Evolutionary conservation across 2,797 vertebrate genomes (phyloP).

Genomic region (Lagocephalus sceleratus): DNA sequence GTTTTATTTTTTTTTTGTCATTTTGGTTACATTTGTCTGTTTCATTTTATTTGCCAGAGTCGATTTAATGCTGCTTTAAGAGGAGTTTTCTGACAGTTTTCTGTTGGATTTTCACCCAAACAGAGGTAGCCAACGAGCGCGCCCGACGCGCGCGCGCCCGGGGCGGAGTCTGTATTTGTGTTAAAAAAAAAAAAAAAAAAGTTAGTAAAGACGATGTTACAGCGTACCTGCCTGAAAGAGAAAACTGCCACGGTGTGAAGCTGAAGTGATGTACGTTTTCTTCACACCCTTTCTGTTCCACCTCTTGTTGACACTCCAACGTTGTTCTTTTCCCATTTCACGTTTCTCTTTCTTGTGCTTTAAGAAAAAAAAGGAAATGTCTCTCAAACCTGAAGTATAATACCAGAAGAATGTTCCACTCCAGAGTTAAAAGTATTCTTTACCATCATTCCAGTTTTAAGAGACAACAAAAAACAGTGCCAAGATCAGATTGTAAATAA

Average conservation of each 20-base stretch:
- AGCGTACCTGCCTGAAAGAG: conserved; percentile 63
- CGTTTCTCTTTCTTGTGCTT: conserved; percentile 50
- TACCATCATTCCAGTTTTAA: conserved; percentile 70
- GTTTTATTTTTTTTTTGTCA: neutral
- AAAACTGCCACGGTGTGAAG: conserved; percentile 69
- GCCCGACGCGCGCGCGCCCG: conserved; percentile 17
- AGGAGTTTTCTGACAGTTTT: conserved; percentile 26
- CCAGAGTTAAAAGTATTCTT: conserved; percentile 66
- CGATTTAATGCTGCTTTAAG: conserved; percentile 69
- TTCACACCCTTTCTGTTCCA: conserved; percentile 56
- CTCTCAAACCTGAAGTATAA: conserved; percentile 54
- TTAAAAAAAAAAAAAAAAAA: conserved; percentile 14
- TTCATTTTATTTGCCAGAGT: conserved; percentile 65
- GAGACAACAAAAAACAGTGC: conserved; percentile 71
- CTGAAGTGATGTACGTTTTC: conserved; percentile 63
- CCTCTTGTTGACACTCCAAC: conserved; percentile 40
- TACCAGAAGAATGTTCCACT: conserved; percentile 64
- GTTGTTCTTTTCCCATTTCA: conserved; percentile 38
- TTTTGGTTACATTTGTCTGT: conserved; percentile 45
- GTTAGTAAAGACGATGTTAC: conserved; percentile 60
- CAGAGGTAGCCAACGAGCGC: conserved; percentile 39
- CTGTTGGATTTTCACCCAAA: conserved; percentile 51
- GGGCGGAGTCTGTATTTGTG: conserved; percentile 30
- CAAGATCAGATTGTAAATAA: conserved; percentile 78
- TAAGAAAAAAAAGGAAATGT: conserved; percentile 52